A percentile compares a stretch with the other conserved stretches of the same genome.
phyloP scores from a whole-genome alignment of 2,888 invertebrate species.

The Chironomus riparius region DNA sequence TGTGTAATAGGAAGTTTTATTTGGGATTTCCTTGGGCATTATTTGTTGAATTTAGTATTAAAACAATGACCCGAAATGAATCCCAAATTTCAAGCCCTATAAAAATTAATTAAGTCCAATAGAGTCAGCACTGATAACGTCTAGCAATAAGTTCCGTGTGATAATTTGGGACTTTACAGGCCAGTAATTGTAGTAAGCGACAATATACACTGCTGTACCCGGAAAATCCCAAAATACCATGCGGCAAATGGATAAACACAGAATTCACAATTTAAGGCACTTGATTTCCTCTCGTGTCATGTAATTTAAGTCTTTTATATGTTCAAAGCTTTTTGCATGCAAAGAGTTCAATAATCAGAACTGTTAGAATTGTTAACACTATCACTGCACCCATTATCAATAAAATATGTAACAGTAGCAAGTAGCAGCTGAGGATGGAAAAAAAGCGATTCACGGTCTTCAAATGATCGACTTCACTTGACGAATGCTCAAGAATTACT shows the following conservation, averaged over 20 bases:
- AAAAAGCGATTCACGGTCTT: too few species aligned
- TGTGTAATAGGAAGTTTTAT: not conserved
- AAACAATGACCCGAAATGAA: conserved; percentile 20
- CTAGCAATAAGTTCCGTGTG: not conserved
- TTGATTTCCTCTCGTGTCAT: too few species aligned
- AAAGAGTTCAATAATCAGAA: too few species aligned
- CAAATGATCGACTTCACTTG: conserved; percentile 19
- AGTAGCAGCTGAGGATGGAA: too few species aligned
- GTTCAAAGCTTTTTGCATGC: too few species aligned
- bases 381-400: too few species aligned
- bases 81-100: conserved; percentile 10
- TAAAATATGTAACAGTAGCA: too few species aligned
- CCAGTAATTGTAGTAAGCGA: conserved; percentile 8
- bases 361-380: too few species aligned
- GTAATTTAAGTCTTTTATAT: too few species aligned
- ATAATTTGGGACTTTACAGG: conserved; percentile 24
- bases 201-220: conserved; percentile 23
- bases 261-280: too few species aligned
- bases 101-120: too few species aligned
- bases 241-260: not conserved
- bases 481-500: conserved; percentile 23
- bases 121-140: too few species aligned
- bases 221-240: conserved; percentile 22
- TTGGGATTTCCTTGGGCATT: conserved; percentile 27
- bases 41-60: not conserved